Evolutionary conservation across 2,113 vertebrate genomes (phyloP), one percentile per base, ranked within the genome.

Genomic region (Bubalus kerabau): DNA sequence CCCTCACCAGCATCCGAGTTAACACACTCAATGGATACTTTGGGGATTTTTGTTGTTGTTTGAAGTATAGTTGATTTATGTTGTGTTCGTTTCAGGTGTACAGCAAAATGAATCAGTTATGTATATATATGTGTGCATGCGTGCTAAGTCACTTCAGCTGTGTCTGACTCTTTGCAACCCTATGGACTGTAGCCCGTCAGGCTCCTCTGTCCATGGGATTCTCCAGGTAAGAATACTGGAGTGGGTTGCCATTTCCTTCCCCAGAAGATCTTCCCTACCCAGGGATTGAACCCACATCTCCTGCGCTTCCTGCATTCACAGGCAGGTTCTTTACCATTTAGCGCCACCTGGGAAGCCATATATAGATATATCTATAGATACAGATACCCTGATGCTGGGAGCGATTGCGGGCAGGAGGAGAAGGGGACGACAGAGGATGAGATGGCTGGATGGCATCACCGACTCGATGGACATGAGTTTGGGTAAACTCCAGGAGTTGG

Each of bases 261-360:
- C 71, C 71, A 76, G 36, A 14, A 36, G 21, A 76, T 76, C 71
- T 76, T 76, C 23, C 23, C 71, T 0, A 76, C 71, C 23, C 12
- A 24, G 36, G 23, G 36, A 76, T 4, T 26, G 36, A 76, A 76
- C 23, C 21, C 0, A 0, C 0, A 0, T 76, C 36, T 76, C 36
- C 36, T 43, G 36, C 5, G 0, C 36, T 40, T 76, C 71, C 23
- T 76, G 71, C 71, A 76, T 26, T 43, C 36, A 11, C 71, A 76
- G 23, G 23, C 71, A 76, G 36, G 71, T 26, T 76, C 71, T 43
- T 76, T 43, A 43, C 36, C 36, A 76, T 43, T 71, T 26, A 43
- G 12, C 3, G 0, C 36, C 23, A 76, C 36, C 71, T 43, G 23
- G 21, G 71, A 76, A 76, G 36, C 36, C 71, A 40, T 43, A 71